Evolutionary conservation across 2,113 vertebrate genomes (phyloP), one percentile per base, ranked within the genome.

Genomic region (Brachypodius melanocephalos): DNA sequence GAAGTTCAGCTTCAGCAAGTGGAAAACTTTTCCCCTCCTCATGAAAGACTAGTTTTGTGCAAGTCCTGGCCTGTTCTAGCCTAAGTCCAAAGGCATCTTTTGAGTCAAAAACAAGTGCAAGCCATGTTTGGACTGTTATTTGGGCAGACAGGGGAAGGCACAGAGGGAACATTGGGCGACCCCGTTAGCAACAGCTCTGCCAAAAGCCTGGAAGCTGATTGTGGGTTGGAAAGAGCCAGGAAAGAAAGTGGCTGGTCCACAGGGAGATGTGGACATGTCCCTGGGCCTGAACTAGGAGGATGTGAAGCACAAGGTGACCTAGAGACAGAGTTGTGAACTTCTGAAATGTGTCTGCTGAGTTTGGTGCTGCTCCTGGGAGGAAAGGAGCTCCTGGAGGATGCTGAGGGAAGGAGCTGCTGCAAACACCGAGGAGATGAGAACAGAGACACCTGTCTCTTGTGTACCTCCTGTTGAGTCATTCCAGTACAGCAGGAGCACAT

Each of bases 131-230:
- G 51, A 12, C 34, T 17, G 10, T 63, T 63, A 17, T 17, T 43
- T 43, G 66, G 43, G 52, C 55, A 45, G 76, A 26, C 8, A 29
- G 48, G 31, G 29, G 45, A 48, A 77, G 77, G 72, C 43, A 54
- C 32, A 38, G 11, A 15, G 83, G 61, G 29, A 32, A 20, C 24
- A 17, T 0, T 31, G 22, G 29, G 49, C 0, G 0, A 49, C 14
- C 24, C 36, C 31, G 55, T 49, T 10, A 77, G 51, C 38, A 80
- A 9, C 19, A 6, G 14, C 32, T 18, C 81, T 88, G 69, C 52
- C 57, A 46, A 71, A 29, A 46, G 34, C 61, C 46, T 49, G 15
- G 38, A 36, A 63, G 73, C 0, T 17, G 32, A 63, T 4, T 43
- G 26, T 63, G 69, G 38, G 46, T 8, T 54, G 36, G 49, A 71